phyloP scores from a whole-genome alignment of 2,113 vertebrate species.

The Pithys albifrons region DNA sequence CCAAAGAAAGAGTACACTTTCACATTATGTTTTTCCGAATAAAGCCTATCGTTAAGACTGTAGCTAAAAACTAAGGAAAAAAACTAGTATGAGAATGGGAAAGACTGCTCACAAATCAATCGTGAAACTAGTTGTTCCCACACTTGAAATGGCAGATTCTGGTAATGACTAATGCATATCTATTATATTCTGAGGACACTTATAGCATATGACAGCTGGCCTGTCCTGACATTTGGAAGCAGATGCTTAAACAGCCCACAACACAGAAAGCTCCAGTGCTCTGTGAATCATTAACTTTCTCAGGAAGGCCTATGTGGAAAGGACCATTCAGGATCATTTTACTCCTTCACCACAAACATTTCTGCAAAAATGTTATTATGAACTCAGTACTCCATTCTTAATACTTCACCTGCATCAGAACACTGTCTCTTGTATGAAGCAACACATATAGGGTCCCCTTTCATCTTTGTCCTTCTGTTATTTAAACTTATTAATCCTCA shows the following conservation, averaged over 20 bases:
- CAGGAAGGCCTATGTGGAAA: neutral
- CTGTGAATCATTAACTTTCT: neutral
- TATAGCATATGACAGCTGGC: neutral
- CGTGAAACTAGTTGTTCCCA: neutral
- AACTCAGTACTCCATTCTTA: neutral
- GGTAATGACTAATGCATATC: neutral
- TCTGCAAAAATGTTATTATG: neutral
- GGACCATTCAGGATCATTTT: neutral
- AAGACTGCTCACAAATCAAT: neutral
- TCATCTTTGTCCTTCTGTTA: neutral
- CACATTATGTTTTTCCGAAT: neutral
- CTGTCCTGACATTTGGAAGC: conserved; percentile 36
- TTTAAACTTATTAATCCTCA: neutral
- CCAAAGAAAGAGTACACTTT: conserved; percentile 7
- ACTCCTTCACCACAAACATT: neutral
- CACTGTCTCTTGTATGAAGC: neutral
- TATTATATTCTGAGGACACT: neutral
- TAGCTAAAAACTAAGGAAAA: neutral
- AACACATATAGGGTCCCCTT: neutral
- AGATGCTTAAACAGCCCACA: neutral
- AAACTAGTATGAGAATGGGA: neutral
- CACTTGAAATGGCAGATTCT: neutral
- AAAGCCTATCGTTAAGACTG: neutral
- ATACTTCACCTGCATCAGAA: neutral
- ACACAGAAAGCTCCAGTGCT: neutral